A percentile compares a stretch with the other conserved stretches of the same genome.
Evolutionary conservation across 2,113 vertebrate genomes (phyloP).

Genomic region (Sturnus vulgaris): DNA sequence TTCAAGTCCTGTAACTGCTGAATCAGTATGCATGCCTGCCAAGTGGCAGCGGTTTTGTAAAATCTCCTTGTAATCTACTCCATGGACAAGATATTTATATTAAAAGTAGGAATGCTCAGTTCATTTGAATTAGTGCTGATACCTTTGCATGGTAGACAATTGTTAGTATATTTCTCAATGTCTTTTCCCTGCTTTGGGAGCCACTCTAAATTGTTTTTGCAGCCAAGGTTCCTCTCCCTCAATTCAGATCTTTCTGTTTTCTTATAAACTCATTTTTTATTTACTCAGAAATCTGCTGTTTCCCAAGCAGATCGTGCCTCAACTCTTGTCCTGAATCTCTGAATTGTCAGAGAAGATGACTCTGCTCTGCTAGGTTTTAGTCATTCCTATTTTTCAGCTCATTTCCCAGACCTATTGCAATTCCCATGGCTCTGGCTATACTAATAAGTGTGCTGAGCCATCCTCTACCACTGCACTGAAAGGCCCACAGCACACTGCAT

Average conservation of each 20-base stretch:
- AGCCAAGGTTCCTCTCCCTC: not conserved
- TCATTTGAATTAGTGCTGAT: not conserved
- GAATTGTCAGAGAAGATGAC: not conserved
- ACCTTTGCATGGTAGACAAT: not conserved
- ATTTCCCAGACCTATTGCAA: not conserved
- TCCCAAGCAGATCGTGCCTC: not conserved
- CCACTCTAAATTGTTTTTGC: not conserved
- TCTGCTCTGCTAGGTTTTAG: not conserved
- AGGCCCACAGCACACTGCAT: accelerated
- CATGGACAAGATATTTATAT: not conserved
- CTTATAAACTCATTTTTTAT: not conserved
- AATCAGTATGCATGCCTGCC: not conserved
- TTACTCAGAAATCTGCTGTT: not conserved
- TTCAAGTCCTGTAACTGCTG: not conserved
- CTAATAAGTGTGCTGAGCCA: not conserved
- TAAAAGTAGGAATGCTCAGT: not conserved
- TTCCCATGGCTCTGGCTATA: not conserved
- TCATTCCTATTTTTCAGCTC: not conserved
- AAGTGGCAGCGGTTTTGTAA: not conserved
- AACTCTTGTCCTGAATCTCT: not conserved
- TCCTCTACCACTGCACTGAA: not conserved
- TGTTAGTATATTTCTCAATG: not conserved
- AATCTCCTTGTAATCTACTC: not conserved
- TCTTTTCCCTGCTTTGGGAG: not conserved
- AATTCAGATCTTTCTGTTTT: not conserved